phyloP scores from a whole-genome alignment of 2,113 vertebrate genomes.

The Chitala chitala region DNA sequence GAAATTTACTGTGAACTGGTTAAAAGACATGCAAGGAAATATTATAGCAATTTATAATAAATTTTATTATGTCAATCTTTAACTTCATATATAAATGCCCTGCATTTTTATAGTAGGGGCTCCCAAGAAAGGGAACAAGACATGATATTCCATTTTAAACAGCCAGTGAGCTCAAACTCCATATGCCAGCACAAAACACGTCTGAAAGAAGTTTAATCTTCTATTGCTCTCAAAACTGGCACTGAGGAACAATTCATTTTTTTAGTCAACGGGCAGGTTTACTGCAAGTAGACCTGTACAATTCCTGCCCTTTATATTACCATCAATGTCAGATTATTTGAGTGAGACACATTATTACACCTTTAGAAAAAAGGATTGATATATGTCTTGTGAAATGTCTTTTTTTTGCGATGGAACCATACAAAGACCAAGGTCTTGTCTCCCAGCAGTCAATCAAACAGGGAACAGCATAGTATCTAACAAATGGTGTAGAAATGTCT shows the following conservation, averaged over 20 bases:
- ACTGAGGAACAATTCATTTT: constrained; percentile 1
- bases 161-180: neutral
- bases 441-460: neutral
- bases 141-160: neutral
- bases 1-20: no score
- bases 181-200: neutral
- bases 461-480: neutral
- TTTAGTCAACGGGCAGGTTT: neutral
- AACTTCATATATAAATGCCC: no score
- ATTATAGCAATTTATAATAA: no score
- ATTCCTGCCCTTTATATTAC: neutral
- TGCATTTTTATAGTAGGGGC: neutral
- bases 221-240: neutral
- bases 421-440: neutral
- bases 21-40: no score
- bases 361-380: neutral
- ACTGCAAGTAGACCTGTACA: neutral
- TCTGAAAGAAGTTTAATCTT: constrained; percentile 2
- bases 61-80: no score
- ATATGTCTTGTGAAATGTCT: neutral
- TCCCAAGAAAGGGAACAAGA: no score
- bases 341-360: neutral
- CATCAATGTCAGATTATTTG: no score
- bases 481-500: neutral
- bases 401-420: neutral